Conservation (phyloP, 2,797 vertebrate species). For the Glossophaga mutica region DNA sequence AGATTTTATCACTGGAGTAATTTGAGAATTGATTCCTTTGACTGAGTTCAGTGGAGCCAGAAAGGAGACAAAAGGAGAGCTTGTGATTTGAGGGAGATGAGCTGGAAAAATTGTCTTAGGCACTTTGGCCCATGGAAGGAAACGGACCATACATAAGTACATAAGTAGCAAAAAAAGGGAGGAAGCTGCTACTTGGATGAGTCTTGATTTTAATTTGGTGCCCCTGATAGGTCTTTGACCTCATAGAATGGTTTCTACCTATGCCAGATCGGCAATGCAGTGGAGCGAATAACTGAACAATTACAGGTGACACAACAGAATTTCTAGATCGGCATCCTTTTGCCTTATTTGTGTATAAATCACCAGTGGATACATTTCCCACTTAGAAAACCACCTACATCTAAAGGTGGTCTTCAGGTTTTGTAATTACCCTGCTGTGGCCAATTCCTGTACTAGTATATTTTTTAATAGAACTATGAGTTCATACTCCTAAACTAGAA, state of each 20-base stretch:
- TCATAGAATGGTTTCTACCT: not conserved
- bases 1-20: slow-evolving; percentile 64
- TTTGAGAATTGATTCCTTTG: slow-evolving; percentile 56
- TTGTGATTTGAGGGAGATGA: slow-evolving; percentile 58
- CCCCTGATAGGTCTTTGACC: slow-evolving; percentile 1
- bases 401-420: slow-evolving; percentile 3
- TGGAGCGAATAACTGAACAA: slow-evolving; percentile 12
- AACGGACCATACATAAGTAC: slow-evolving; percentile 31
- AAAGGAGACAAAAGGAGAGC: slow-evolving; percentile 47
- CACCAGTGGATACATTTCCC: not conserved
- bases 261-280: not conserved
- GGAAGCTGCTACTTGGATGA: slow-evolving; percentile 16
- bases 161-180: slow-evolving; percentile 32
- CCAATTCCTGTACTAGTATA: not conserved
- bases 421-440: not conserved
- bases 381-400: not conserved
- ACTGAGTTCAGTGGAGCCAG: slow-evolving; percentile 49
- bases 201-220: slow-evolving; percentile 35
- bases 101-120: slow-evolving; percentile 67
- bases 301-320: not conserved
- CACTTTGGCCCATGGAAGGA: slow-evolving; percentile 31
- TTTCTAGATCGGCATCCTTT: not conserved
- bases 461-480: not conserved
- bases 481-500: slow-evolving; percentile 35
- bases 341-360: not conserved